Conservation (phyloP, 2,797 vertebrate genomes). For the Cirrhinus molitorella region DNA sequence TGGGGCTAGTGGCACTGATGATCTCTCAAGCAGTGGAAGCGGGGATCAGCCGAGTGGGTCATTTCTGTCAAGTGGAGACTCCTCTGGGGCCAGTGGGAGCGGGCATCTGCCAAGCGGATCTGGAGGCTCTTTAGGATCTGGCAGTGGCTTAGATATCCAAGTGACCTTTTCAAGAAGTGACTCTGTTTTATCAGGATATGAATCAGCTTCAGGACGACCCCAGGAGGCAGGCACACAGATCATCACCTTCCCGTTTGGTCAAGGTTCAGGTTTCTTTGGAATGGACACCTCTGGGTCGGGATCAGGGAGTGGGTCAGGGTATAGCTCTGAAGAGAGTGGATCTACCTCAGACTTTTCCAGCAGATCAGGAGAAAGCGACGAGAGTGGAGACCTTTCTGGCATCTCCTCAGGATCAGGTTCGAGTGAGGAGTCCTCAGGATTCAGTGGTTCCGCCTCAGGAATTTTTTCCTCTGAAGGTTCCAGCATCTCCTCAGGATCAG, state of each 20-base stretch:
- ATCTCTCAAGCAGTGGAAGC: conserved; percentile 35
- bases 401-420: conserved; percentile 66
- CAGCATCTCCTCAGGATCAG: conserved; percentile 33
- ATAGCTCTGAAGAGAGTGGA: conserved; percentile 64
- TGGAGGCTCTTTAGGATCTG: conserved; percentile 40
- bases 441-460: conserved; percentile 77
- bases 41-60: conserved; percentile 25
- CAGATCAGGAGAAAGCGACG: conserved; percentile 64
- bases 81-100: conserved; percentile 37
- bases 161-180: conserved; percentile 68
- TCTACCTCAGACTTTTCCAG: conserved; percentile 63
- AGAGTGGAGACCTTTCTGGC: conserved; percentile 68
- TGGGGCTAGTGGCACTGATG: conserved; percentile 2
- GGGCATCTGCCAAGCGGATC: conserved; percentile 32
- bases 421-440: conserved; percentile 78
- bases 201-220: conserved; percentile 67
- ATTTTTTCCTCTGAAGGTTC: conserved; percentile 67
- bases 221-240: conserved; percentile 74
- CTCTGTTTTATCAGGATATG: conserved; percentile 61
- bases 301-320: conserved; percentile 66
- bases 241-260: conserved; percentile 63
- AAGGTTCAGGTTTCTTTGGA: conserved; percentile 72
- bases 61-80: conserved; percentile 15
- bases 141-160: conserved; percentile 64
- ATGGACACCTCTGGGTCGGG: conserved; percentile 59